Percentiles rank a stretch among this genome's conserved stretches.
Conservation (phyloP, 2,113 vertebrate species). For the Oncorhynchus masou region DNA sequence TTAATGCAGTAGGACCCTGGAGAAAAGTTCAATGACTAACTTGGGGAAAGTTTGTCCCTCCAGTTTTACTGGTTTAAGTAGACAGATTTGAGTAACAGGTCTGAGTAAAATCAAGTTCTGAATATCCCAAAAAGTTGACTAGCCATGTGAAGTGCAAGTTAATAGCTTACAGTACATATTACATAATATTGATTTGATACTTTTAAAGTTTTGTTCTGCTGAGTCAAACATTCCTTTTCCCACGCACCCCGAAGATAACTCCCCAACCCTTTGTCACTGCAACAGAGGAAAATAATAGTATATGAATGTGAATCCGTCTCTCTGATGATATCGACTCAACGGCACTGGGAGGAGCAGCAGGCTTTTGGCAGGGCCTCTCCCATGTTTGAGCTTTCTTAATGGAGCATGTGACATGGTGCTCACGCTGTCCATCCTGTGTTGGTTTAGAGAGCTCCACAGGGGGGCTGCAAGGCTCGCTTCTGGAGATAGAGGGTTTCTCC, state of each 20-base stretch:
- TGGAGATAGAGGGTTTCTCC: constrained; percentile 12
- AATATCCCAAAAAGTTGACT: no score
- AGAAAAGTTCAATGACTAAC: neutral
- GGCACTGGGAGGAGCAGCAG: neutral
- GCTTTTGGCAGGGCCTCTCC: neutral
- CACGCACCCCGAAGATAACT: neutral
- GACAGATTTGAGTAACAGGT: no score
- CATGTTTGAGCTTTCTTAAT: neutral
- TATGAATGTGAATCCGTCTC: neutral
- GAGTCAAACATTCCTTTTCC: neutral
- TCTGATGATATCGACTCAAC: neutral
- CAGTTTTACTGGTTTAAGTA: no score
- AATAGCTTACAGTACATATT: no score
- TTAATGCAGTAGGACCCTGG: neutral
- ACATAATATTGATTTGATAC: no score
- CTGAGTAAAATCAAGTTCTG: no score
- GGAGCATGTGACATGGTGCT: constrained; percentile 20
- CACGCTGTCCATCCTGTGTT: constrained; percentile 29
- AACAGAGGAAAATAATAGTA: neutral
- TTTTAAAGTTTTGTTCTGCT: no score
- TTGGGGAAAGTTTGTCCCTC: no score
- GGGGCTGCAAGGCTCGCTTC: constrained; percentile 2
- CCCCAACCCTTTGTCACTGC: neutral
- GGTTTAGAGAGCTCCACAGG: constrained; percentile 24
- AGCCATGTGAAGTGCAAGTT: no score